Evolutionary conservation across 2,113 vertebrate species (phyloP), one percentile per base, ranked within the genome.

Genomic region (Campylorhamphus procurvoides): DNA sequence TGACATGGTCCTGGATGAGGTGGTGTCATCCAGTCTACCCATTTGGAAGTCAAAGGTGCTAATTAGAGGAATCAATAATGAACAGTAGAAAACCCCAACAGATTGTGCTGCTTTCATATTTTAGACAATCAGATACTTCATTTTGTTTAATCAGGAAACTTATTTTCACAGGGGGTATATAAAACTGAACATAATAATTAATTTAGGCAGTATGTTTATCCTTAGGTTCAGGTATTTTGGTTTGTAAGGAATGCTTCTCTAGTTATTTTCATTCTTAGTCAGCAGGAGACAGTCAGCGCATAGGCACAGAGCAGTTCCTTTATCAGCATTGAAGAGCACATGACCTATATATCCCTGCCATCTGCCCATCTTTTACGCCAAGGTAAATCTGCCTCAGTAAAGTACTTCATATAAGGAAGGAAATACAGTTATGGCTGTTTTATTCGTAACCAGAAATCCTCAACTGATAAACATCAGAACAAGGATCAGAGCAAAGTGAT

Each of bases 301-400:
- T 44, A 73, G 78, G 39, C 71, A 47, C 28, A 71, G 68, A 86
- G 39, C n/a, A 63, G 29, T 29, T 86, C 29, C 49, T 86, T 71
- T 80, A 14, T 59, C 76, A 87, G 63, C 0, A 0, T 2, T 69
- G 78, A 83, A 71, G 77, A 85, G 81, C 49, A 76, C 67, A n/a
- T 93, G 88, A 89, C 76, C 59, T 97, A 63, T 55, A 75, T 82
- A 91, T 68, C 62, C 62, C 89, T 84, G 89, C 94, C 87, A 95
- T 89, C 95, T 95, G 92, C 84, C 87, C 6, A 1, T 69, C 79
- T 83, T 86, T 66, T 67, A 86, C 7, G 4, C 58, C 47, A 80
- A 88, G 68, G 86, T 92, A 95, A 77, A 92, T 92, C 88, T 93
- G 63, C 63, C 68, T 88, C 68, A 62, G 59, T 79, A 4, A 84